Evolutionary conservation across 2,797 vertebrate species (phyloP), one percentile per base, ranked within the genome.

Genomic region (Lagodon rhomboides): DNA sequence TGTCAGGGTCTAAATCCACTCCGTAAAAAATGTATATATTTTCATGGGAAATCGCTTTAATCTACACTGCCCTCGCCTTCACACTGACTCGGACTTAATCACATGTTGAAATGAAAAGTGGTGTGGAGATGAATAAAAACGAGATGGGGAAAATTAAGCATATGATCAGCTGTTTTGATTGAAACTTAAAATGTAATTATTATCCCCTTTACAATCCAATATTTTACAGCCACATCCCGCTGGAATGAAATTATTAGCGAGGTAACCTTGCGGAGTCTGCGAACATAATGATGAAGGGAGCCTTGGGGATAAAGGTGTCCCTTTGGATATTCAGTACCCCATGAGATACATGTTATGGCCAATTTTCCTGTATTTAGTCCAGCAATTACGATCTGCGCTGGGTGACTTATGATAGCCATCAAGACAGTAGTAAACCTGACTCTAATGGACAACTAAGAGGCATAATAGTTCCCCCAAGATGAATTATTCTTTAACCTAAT

Each of bases 361-460:
- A 64, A 70, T 88, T 90, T 75, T 83, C 68, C 77, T 77, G 58
- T 87, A 87, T 92, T 90, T 85, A 88, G 85, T 75, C 79, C 73
- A 63, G 85, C 78, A 81, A 77, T 91, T 91, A 86, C 87, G 79
- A 75, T 70, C 79, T 80, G 10, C 8, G 27, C 77, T 46, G 72
- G 67, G 78, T 92, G 91, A 93, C 85, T 92, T 92, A 93, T 75
- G 85, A 89, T 73, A 20, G 75, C 85, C 83, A 91, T 90, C 88
- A 79, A 85, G 72, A 79, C 73, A 25, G 88, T 86, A 86, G 87
- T 91, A 88, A 94, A 91, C 77, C 75, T 54, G 58, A 86, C 86
- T 89, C 73, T 93, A 94, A 94, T 93, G 92, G 93, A 92, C 85
- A 91, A 76, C 82, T 90, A 92, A 93, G 74, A 87, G 86, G 66